Conservation (phyloP, 2,113 vertebrate genomes). For the Paradoxurus hermaphroditus region DNA sequence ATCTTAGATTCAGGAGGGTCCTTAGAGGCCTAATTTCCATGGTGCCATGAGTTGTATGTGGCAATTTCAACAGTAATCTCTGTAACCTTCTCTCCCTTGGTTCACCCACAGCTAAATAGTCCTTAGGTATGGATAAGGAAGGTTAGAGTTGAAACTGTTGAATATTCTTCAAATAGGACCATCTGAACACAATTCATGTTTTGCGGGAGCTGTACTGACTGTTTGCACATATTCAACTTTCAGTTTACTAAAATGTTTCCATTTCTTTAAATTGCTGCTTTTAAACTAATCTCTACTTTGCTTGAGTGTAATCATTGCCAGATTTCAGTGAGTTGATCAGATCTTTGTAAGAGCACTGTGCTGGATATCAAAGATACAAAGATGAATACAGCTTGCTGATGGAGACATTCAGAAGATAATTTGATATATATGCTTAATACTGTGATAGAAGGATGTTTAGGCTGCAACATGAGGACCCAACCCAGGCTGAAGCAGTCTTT, state of each 20-base stretch:
- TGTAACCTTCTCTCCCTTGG: not conserved
- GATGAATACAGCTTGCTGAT: not conserved
- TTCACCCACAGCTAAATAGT: not conserved
- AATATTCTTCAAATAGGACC: not conserved
- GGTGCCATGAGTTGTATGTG: not conserved
- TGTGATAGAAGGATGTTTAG: not conserved
- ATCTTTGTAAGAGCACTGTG: not conserved
- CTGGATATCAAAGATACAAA: not conserved
- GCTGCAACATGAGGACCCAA: not conserved
- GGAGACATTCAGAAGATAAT: not conserved
- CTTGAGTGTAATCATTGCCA: not conserved
- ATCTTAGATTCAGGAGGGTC: not conserved
- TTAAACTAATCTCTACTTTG: not conserved
- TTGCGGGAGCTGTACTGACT: not conserved
- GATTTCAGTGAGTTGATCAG: not conserved
- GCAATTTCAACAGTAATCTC: not conserved
- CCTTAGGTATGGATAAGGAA: not conserved
- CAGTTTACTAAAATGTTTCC: not conserved
- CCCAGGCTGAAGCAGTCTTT: not conserved
- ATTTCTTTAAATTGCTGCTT: not conserved
- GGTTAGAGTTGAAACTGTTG: not conserved
- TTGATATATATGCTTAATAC: not conserved
- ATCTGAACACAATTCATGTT: not conserved
- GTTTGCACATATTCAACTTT: not conserved
- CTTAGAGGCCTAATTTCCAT: not conserved